A percentile compares a stretch with the other conserved stretches of the same genome.
Conservation (phyloP, 1,140 invertebrate genomes). For the Drosophila orena region DNA sequence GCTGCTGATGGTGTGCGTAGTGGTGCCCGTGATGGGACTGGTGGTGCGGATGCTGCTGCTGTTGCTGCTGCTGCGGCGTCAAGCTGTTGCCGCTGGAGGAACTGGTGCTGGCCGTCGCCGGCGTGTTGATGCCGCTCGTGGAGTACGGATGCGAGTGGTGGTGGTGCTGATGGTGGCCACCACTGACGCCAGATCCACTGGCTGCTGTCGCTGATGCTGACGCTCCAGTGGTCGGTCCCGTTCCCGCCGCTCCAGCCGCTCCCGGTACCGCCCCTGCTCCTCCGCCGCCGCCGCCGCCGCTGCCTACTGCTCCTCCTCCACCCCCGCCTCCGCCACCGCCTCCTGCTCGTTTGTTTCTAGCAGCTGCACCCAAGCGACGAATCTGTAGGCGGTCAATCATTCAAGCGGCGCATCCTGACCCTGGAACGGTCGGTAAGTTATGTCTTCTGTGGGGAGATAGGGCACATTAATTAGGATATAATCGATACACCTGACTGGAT, state of each 20-base stretch:
- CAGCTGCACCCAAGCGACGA: constrained; percentile 82
- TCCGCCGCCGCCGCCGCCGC: not conserved
- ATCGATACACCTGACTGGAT: no score
- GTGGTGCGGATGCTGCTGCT: constrained; percentile 33
- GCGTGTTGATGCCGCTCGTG: constrained; percentile 66
- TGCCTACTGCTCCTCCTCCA: constrained; percentile 8
- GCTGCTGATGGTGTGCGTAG: constrained; percentile 29
- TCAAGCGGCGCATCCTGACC: constrained; percentile 70
- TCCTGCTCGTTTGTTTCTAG: constrained; percentile 72
- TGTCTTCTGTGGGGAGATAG: constrained; percentile 8
- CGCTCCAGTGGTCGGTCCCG: constrained; percentile 14
- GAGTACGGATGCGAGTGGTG: constrained; percentile 51
- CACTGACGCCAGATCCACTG: constrained; percentile 7
- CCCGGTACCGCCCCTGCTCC: not conserved
- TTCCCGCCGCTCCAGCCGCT: not conserved
- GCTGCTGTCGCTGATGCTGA: not conserved
- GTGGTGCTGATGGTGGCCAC: not conserved
- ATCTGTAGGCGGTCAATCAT: constrained; percentile 83
- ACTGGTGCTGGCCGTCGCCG: constrained; percentile 74
- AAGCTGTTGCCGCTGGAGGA: constrained; percentile 77
- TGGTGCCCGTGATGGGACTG: constrained; percentile 56
- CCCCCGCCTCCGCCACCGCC: constrained; percentile 22
- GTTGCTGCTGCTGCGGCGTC: constrained; percentile 66
- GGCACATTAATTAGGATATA: not conserved
- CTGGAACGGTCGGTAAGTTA: constrained; percentile 12